A percentile compares a stretch with the other conserved stretches of the same genome.
Evolutionary conservation across 2,888 invertebrate genomes (phyloP).

Genomic region (Synanthedon formicaeformis): DNA sequence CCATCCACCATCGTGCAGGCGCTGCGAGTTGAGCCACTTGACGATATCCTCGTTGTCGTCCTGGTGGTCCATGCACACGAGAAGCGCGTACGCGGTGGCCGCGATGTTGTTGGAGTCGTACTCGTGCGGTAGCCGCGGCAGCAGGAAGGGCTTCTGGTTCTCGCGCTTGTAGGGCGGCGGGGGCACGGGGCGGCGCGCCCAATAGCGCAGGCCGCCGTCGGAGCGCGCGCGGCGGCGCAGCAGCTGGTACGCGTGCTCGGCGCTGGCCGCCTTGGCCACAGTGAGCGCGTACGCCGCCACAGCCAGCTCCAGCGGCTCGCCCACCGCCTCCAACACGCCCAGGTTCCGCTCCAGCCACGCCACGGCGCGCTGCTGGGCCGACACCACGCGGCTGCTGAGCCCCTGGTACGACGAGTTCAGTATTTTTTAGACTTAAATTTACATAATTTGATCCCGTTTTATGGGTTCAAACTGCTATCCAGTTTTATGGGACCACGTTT

Average conservation of each 20-base stretch:
- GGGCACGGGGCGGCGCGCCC: constrained; percentile 85
- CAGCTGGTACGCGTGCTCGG: constrained; percentile 84
- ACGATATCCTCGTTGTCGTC: constrained; percentile 89
- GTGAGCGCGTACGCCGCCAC: constrained; percentile 91
- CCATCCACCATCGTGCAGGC: constrained; percentile 89
- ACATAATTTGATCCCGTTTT: neutral
- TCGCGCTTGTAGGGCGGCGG: constrained; percentile 87
- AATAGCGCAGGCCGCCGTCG: constrained; percentile 87
- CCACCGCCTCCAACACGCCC: constrained; percentile 76
- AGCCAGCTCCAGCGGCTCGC: constrained; percentile 86
- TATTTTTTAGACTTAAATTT: neutral
- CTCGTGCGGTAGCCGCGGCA: constrained; percentile 88
- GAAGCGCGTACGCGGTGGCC: constrained; percentile 90
- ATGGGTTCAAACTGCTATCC: neutral
- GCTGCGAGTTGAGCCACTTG: constrained; percentile 90
- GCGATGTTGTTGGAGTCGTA: constrained; percentile 94
- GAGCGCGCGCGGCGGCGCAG: constrained; percentile 74
- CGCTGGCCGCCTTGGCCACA: constrained; percentile 84
- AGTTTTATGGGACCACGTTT: neutral
- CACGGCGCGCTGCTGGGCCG: constrained; percentile 81
- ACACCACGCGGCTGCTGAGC: constrained; percentile 79
- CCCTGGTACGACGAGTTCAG: constrained; percentile 43
- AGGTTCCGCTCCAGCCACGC: constrained; percentile 87
- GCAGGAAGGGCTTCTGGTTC: constrained; percentile 90
- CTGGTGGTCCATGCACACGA: constrained; percentile 89